Evolutionary conservation across 2,797 vertebrate genomes (phyloP).

Genomic region (Crocidura indochinensis): DNA sequence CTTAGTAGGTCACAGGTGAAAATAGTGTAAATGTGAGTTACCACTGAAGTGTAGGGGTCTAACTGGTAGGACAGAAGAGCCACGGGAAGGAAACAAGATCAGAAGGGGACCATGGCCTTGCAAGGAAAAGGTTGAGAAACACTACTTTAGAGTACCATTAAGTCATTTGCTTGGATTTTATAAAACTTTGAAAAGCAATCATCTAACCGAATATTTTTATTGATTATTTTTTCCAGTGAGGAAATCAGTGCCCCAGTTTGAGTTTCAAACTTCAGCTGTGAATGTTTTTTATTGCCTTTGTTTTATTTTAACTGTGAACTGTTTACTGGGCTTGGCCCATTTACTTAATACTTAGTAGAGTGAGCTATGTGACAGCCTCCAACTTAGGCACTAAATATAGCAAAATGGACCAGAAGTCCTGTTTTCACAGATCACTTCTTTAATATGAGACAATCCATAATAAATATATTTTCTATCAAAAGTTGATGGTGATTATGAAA

Average conservation of each 20-base stretch:
- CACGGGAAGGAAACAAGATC: too few species aligned
- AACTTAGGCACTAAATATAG: not conserved
- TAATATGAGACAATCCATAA: not conserved
- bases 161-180: slow-evolving; percentile 44
- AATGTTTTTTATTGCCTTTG: not conserved
- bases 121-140: too few species aligned
- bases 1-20: too few species aligned
- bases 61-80: too few species aligned
- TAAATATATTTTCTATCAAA: slow-evolving; percentile 14
- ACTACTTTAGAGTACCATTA: slow-evolving; percentile 12
- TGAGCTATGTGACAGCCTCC: not conserved
- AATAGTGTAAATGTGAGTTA: too few species aligned
- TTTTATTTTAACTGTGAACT: not conserved
- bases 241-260: not conserved
- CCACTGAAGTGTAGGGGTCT: too few species aligned
- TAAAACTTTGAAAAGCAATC: slow-evolving; percentile 55
- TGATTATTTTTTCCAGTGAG: not conserved
- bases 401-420: not conserved
- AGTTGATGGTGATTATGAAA: not conserved
- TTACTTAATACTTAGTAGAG: slow-evolving; percentile 42
- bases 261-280: slow-evolving; percentile 18
- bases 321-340: not conserved
- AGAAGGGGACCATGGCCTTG: too few species aligned
- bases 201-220: not conserved
- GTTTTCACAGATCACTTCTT: slow-evolving; percentile 10